Evolutionary conservation across 2,888 invertebrate genomes (phyloP), one percentile per base, ranked within the genome.

Genomic region (Amaurobius ferox): DNA sequence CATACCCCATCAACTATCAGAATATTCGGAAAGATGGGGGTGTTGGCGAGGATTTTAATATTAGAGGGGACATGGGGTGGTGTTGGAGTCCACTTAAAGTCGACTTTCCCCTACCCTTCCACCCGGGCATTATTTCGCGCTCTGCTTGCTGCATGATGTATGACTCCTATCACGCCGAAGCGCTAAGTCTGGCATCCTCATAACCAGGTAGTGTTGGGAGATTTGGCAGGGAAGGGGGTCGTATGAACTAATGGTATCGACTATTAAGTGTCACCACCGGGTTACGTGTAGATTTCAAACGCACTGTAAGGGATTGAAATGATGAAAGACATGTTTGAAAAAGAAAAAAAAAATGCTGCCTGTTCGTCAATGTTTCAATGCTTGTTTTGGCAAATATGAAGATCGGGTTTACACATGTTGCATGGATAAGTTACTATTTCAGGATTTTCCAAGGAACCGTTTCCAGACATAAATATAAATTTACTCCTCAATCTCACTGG

Each of bases 261-360:
- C 83, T 85, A 85, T 85, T 77, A 85, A 85, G 72, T 85, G 83
- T 72, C 72, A 39, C 83, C 72, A 77, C 77, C 23, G 77, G 68
- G 71, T 71, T 72, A 44, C 29, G 23, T 29, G 48, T 48, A 77
- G 83, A 85, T 85, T 85, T 85, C 71, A 70, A 83, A 70, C 80
- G n/a, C n/a, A 67, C 19, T 35, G 73, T 9, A 71, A 73, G 62
- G 68, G 70, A 23, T 76, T 48, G 29, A 64, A 62, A 23, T 23
- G 44, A 62, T 44, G 26, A 62, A 71, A 72, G 62, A 16, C 23
- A n/a, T n/a, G n/a, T n/a, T n/a, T n/a, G n/a, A n/a, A n/a, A n/a
- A n/a, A n/a, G n/a, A n/a, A n/a, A n/a, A n/a, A n/a, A n/a, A n/a
- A n/a, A n/a, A n/a, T n/a, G n/a, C n/a, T n/a, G n/a, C n/a, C n/a